Base-by-base conservation (phyloP, 1,140 invertebrate species). In the Euglossa dilemma region DNA sequence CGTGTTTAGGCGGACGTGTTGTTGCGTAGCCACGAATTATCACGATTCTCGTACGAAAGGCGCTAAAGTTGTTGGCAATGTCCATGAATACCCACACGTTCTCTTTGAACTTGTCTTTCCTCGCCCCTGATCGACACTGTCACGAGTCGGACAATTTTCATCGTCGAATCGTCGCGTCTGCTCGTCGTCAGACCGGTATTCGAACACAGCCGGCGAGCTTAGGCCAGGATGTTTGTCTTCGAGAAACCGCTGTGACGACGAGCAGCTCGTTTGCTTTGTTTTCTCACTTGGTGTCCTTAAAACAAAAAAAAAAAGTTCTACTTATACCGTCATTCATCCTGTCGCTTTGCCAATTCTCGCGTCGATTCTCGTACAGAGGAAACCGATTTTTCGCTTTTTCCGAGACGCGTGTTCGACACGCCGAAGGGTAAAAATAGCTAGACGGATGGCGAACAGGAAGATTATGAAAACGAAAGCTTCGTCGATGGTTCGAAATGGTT, bases 1-100 rank as follows among this genome's bases (percentile, higher is more conserved):
- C 63, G 64, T 70, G 59, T 85, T 82, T 70, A 82, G 67, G 18
- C 57, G 25, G 54, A 57, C 45, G 7, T 11, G 28, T 47, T 66
- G 36, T 80, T 84, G 85, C 64, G 57, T 72, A 86, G 77, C 47
- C 66, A 61, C 56, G 70, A 67, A 64, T 47, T 80, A 66, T 83
- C 25, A 20, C 57, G 54, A 61, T 80, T 8, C 47, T 23, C 20
- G 71, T 47, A 66, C 56, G 56, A 76, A 59, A 85, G 76, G 64
- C 75, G 70, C 72, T 25, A 84, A 59, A 66, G n/a, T 50, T 80
- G 47, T 85, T 66, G 56, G 54, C 76, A 71, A 64, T 57, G 57
- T 50, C 54, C 72, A 64, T 54, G 25, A 16, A 72, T 52, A n/a
- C 52, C 57, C 57, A 25, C 57, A 59, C 57, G 52, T 5, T 54